Conservation (phyloP, 2,888 invertebrate genomes). For the Melanotus villosus region DNA sequence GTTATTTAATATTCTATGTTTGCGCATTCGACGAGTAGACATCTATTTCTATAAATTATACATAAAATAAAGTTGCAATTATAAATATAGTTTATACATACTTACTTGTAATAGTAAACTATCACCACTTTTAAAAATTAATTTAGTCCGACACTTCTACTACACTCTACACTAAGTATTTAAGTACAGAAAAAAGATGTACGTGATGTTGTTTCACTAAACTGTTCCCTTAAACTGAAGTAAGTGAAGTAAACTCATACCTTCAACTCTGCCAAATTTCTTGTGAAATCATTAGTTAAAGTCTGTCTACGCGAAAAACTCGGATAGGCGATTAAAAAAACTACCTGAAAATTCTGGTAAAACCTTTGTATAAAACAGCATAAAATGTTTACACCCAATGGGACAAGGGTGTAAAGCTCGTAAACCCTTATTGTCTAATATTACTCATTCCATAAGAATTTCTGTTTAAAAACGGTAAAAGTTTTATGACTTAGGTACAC, state of each 20-base stretch:
- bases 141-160: background rate
- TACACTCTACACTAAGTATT: background rate
- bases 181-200: background rate
- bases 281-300: no score
- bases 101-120: background rate
- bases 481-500: no score
- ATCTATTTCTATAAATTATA: background rate
- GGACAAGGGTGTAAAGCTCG: no score
- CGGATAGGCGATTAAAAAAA: no score
- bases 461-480: no score
- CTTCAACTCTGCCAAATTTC: background rate
- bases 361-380: no score
- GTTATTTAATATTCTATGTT: slow-evolving; percentile 4
- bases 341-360: no score
- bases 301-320: no score
- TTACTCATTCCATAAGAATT: no score
- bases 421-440: no score
- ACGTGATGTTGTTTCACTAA: background rate
- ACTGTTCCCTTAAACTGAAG: slow-evolving; percentile 1
- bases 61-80: background rate
- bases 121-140: slow-evolving; percentile 1
- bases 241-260: background rate
- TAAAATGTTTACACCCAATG: no score
- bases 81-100: background rate
- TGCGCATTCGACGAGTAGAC: background rate